Evolutionary conservation across 1,140 invertebrate species (phyloP).

Genomic region (Scaptomyza montana): DNA sequence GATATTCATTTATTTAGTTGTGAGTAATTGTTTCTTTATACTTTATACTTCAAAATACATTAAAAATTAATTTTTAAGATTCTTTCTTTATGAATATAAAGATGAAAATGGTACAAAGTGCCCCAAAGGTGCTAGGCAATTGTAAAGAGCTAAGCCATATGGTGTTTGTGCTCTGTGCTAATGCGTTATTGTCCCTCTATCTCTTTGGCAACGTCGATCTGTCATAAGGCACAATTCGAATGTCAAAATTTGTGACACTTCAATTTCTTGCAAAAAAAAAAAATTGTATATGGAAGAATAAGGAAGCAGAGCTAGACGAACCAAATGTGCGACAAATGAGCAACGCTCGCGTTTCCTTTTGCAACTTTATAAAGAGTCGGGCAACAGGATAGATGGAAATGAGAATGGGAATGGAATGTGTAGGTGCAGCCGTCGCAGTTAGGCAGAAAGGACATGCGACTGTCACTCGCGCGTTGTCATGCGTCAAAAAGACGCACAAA

Average conservation of each 20-base stretch:
- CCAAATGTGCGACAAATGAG: slow-evolving; percentile 70
- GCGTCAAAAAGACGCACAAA: slow-evolving; percentile 61
- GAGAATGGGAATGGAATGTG: slow-evolving; percentile 37
- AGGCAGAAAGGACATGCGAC: slow-evolving; percentile 48
- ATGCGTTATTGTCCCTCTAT: slow-evolving; percentile 45
- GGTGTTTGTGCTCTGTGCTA: slow-evolving; percentile 40
- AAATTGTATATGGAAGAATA: not conserved
- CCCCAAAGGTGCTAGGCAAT: slow-evolving; percentile 30
- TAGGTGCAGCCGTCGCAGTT: slow-evolving; percentile 64
- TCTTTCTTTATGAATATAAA: not conserved
- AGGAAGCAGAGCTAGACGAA: slow-evolving; percentile 26
- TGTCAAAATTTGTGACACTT: slow-evolving; percentile 80
- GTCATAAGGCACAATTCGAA: slow-evolving; percentile 72
- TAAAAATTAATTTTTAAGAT: not conserved
- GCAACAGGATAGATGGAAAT: slow-evolving; percentile 13
- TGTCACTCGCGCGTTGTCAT: slow-evolving; percentile 75
- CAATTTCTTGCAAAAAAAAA: slow-evolving; percentile 67
- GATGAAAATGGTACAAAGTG: not conserved
- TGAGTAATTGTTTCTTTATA: too few species aligned
- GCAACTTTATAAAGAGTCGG: slow-evolving; percentile 24
- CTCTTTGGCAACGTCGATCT: slow-evolving; percentile 57
- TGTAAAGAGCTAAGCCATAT: slow-evolving; percentile 39
- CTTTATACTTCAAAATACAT: not conserved
- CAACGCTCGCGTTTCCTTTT: slow-evolving; percentile 60
- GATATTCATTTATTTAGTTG: too few species aligned